A percentile compares a stretch with the other conserved stretches of the same genome.
phyloP scores from a whole-genome alignment of 2,888 invertebrate species.

The Cantharis flavilabris region DNA sequence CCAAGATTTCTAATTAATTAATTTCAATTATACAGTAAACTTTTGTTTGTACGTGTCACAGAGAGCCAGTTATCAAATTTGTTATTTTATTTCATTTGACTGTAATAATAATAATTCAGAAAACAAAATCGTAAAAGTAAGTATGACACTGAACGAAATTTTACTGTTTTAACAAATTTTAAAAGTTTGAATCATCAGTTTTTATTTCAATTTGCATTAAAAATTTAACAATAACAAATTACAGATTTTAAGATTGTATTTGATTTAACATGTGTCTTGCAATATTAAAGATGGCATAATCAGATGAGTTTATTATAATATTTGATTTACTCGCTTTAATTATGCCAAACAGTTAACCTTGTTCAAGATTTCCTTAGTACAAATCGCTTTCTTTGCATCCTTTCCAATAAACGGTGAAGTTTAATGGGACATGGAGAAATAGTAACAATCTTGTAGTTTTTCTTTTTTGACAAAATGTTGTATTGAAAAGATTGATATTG shows the following conservation, averaged over 20 bases:
- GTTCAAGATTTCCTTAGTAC: background rate
- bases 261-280: constrained; percentile 42
- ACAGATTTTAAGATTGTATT: constrained; percentile 4
- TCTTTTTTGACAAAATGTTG: background rate
- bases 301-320: constrained; percentile 28
- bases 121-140: no score
- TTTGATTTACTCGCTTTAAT: constrained; percentile 21
- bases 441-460: background rate
- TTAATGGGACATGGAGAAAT: background rate
- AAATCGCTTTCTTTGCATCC: background rate
- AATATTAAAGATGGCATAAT: constrained; percentile 46
- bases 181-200: background rate
- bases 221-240: background rate
- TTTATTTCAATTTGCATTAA: background rate
- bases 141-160: no score
- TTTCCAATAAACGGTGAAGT: background rate
- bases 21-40: background rate
- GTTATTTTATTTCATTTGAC: no score
- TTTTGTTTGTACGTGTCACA: no score
- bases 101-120: no score
- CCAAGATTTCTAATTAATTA: background rate
- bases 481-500: background rate
- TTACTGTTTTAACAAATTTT: background rate
- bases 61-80: no score
- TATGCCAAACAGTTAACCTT: constrained; percentile 24